These are phyloP conservation scores for Drosophila triauraria DNA, from an alignment of 1,140 invertebrate species.

Conservation along the genomic window DNA sequence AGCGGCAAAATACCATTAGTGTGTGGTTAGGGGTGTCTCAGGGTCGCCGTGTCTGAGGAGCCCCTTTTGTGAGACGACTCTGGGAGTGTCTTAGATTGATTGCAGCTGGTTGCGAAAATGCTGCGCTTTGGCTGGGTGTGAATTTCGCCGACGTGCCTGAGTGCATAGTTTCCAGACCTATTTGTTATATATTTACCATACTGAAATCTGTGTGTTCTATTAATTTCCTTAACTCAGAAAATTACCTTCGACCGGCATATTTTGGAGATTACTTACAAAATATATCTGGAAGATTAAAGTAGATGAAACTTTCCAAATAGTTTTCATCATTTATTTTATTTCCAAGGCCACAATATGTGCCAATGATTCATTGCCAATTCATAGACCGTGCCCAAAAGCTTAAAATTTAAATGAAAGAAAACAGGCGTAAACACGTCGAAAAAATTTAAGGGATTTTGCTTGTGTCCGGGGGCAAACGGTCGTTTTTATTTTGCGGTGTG, in stretches of 20 bases:
- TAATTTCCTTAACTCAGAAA: not conserved
- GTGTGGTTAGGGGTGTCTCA: slow-evolving; percentile 15
- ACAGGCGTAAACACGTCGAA: slow-evolving; percentile 41
- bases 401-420: slow-evolving; percentile 40
- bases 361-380: slow-evolving; percentile 23
- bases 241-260: no score
- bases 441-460: slow-evolving; percentile 34
- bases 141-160: slow-evolving; percentile 49
- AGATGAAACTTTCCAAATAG: no score
- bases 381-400: slow-evolving; percentile 14
- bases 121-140: slow-evolving; percentile 46
- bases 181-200: not conserved
- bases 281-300: no score
- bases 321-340: not conserved
- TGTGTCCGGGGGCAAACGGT: slow-evolving; percentile 7
- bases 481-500: slow-evolving; percentile 50
- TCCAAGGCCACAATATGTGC: slow-evolving; percentile 6
- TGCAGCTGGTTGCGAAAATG: slow-evolving; percentile 44
- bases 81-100: slow-evolving; percentile 59
- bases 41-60: not conserved
- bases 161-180: slow-evolving; percentile 32
- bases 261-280: no score
- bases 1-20: slow-evolving; percentile 55
- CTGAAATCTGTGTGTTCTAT: not conserved
- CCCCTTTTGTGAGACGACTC: slow-evolving; percentile 44